Evolutionary conservation across 2,113 vertebrate species (phyloP).

Genomic region (Rana temporaria): DNA sequence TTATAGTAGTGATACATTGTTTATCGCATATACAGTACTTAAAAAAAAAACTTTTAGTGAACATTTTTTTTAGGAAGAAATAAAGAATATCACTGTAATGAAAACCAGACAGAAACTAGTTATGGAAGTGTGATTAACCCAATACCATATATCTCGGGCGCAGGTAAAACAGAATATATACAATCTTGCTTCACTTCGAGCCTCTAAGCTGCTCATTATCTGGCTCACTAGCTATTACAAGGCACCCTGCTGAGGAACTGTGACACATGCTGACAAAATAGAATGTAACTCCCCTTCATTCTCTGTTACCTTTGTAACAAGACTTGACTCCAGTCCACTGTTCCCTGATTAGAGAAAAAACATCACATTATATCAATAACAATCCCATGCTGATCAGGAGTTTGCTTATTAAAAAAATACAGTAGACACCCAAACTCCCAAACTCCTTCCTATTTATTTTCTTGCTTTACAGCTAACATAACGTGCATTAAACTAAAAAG

Average conservation of each 20-base stretch:
- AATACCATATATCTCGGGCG: not conserved
- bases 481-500: not conserved
- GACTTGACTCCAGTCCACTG: constrained; percentile 35
- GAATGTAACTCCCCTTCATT: constrained; percentile 31
- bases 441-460: not conserved
- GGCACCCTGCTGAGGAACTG: constrained; percentile 35
- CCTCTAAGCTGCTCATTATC: constrained; percentile 46
- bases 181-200: constrained; percentile 4
- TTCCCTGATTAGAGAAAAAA: constrained; percentile 37
- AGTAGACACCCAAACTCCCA: not conserved
- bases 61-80: not conserved
- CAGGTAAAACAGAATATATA: constrained; percentile 2
- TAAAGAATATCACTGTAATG: not conserved
- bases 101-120: not conserved
- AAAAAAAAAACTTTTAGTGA: not conserved
- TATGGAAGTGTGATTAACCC: not conserved
- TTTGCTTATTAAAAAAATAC: not conserved
- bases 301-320: constrained; percentile 29
- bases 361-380: constrained; percentile 31
- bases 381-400: constrained; percentile 39
- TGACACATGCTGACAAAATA: constrained; percentile 55
- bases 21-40: too few relatives aligned
- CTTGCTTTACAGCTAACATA: not conserved
- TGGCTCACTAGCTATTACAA: constrained; percentile 46
- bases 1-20: too few relatives aligned